Conservation (phyloP, 2,797 vertebrate species). For the Epinephelus coioides region DNA sequence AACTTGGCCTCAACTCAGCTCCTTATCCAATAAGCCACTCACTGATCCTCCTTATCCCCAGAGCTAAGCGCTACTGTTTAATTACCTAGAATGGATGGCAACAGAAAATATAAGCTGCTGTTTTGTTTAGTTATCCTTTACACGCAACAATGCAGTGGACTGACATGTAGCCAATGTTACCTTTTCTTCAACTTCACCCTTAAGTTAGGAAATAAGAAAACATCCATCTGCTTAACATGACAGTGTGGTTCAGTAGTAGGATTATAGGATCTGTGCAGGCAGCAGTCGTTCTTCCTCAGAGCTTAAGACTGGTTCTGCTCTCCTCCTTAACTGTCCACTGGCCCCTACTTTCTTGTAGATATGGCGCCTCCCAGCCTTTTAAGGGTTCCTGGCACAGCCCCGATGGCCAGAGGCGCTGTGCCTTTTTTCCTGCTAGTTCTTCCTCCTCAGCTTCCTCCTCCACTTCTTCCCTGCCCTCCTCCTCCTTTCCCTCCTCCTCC, state of each 20-base stretch:
- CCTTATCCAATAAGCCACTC: conserved; percentile 74
- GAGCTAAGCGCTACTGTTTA: conserved; percentile 66
- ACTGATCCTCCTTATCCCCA: conserved; percentile 74
- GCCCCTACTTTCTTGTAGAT: conserved; percentile 84
- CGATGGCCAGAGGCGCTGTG: conserved; percentile 74
- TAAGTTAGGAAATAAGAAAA: conserved; percentile 11
- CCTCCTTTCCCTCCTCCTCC: conserved; percentile 56
- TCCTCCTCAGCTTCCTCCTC: conserved; percentile 79
- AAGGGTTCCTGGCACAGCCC: conserved; percentile 76
- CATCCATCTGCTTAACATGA: conserved; percentile 19
- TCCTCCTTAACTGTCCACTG: conserved; percentile 68
- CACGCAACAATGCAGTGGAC: conserved; percentile 10
- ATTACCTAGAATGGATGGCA: conserved; percentile 58
- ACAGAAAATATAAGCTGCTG: conserved; percentile 46
- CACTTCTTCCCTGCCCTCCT: conserved; percentile 73
- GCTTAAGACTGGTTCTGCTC: conserved; percentile 40
- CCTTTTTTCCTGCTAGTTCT: conserved; percentile 78
- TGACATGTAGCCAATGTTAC: conserved; percentile 37
- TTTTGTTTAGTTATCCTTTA: conserved; percentile 39
- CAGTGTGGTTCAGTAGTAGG: conserved; percentile 43
- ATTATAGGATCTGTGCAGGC: conserved; percentile 60
- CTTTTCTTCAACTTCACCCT: conserved; percentile 12
- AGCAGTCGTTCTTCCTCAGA: conserved; percentile 47
- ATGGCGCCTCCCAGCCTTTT: conserved; percentile 64
- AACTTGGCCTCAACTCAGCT: conserved; percentile 57